Evolutionary conservation across 2,888 invertebrate genomes (phyloP).

Genomic region (Sesia bembeciformis): DNA sequence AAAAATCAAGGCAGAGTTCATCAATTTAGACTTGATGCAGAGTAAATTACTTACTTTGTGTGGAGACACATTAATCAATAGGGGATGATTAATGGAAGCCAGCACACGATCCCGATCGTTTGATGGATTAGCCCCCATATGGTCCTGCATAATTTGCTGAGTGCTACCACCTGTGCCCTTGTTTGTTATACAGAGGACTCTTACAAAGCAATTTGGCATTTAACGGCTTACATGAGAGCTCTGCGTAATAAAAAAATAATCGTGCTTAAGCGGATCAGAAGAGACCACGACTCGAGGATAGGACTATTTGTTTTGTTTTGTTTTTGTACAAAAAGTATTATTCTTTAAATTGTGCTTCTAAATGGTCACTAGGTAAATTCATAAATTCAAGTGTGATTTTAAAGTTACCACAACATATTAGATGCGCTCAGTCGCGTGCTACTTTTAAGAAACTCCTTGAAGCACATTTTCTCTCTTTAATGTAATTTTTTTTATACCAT

Average conservation of each 20-base stretch:
- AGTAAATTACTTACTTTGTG: conserved; percentile 61
- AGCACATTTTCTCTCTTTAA: too few relatives aligned
- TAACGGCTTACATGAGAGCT: not conserved
- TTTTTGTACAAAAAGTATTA: not conserved
- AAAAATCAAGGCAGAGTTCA: conserved; percentile 45
- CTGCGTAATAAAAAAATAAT: not conserved
- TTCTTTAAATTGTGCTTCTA: too few relatives aligned
- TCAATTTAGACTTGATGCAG: conserved; percentile 37
- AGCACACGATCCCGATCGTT: conserved; percentile 53
- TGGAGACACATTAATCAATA: conserved; percentile 70
- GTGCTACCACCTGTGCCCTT: conserved; percentile 57
- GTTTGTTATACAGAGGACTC: conserved; percentile 12
- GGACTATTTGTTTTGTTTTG: not conserved
- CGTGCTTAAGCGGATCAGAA: not conserved
- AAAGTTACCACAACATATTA: too few relatives aligned
- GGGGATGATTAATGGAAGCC: conserved; percentile 65
- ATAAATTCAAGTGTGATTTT: too few relatives aligned
- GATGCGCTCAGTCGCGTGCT: too few relatives aligned
- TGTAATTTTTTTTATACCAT: too few relatives aligned
- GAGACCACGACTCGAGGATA: not conserved
- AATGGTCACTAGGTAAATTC: too few relatives aligned
- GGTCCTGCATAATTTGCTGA: conserved; percentile 67
- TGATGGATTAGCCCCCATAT: conserved; percentile 72
- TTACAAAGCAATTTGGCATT: not conserved
- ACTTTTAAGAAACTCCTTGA: too few relatives aligned